Conservation (phyloP, 2,888 invertebrate species). For the Cyclophora albipunctata region DNA sequence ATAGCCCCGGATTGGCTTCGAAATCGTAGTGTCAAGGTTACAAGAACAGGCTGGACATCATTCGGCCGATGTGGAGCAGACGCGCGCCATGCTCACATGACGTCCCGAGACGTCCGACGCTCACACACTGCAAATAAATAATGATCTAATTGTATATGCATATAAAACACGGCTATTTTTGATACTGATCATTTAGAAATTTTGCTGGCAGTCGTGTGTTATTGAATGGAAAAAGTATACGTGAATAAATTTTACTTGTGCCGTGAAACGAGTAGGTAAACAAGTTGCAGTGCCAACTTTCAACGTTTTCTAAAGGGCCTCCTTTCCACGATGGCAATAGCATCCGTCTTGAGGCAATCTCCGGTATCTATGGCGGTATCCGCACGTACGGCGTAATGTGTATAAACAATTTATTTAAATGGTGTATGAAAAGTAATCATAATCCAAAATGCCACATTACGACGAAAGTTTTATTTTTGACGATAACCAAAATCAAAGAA, state of each 20-base stretch:
- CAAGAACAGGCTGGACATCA: constrained; percentile 39
- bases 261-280: constrained; percentile 21
- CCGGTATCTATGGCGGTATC: constrained; percentile 38
- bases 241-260: constrained; percentile 2
- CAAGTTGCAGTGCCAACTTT: constrained; percentile 43
- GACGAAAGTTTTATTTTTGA: constrained; percentile 70
- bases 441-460: constrained; percentile 65
- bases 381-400: constrained; percentile 6
- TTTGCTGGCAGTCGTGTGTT: constrained; percentile 1
- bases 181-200: constrained; percentile 35
- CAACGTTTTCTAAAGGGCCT: constrained; percentile 60
- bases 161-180: constrained; percentile 53
- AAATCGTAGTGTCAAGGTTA: constrained; percentile 56
- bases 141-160: constrained; percentile 68
- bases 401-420: too few relatives aligned
- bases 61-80: constrained; percentile 33
- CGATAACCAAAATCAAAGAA: constrained; percentile 65
- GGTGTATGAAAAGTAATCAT: constrained; percentile 1
- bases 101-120: constrained; percentile 30
- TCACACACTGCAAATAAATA: constrained; percentile 66
- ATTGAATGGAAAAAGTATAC: too few relatives aligned
- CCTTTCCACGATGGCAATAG: constrained; percentile 44
- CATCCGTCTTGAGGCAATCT: constrained; percentile 34
- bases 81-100: constrained; percentile 44
- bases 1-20: constrained; percentile 19